Evolutionary conservation across 1,140 invertebrate genomes (phyloP), one percentile per base, ranked within the genome.

Genomic region (Drosophila eugracilis): DNA sequence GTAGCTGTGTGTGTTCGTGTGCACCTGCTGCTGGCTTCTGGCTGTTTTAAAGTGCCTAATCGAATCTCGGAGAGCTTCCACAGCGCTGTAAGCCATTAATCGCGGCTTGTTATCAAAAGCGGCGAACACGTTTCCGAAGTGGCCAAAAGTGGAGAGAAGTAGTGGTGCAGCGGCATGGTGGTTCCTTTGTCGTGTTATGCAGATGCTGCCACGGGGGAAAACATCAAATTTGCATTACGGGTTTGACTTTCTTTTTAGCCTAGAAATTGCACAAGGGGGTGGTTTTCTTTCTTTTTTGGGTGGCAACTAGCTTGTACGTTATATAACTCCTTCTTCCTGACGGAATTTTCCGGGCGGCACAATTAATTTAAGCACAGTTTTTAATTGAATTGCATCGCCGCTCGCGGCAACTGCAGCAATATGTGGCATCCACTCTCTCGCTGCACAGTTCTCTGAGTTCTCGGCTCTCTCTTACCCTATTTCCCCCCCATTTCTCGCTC

Each of bases 351-450:
- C 39, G 5, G 48, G 32, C 34, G 30, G 19, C 69, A 62, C 42
- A 73, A 73, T 73, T 73, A 63, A 73, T 74, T 73, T 54, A 73
- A 73, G 42, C 69, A 32, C 36, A 45, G 69, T 73, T 73, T 73
- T 72, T 48, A 73, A 73, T 73, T 73, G 54, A 73, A 73, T 73
- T 72, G 70, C 67, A 62, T 17, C 34, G 39, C 66, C 14, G 32
- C 19, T 34, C 14, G 26, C 42, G 19, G 19, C 24, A 66, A 28
- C 6, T 10, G 36, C n/a, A 17, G 30, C 19, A 32, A 50, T 34
- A 57, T 24, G 45, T 47, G 34, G 42, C 59, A 30, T 21, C 21
- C 9, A 7, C 26, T 30, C 59, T 19, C 44, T 28, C 32, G 37
- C 60, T 62, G 65, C 47, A 70, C 28, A 55, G 62, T 54, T 71